phyloP scores from a whole-genome alignment of 2,797 vertebrate genomes.

The Coregonus suidteri region DNA sequence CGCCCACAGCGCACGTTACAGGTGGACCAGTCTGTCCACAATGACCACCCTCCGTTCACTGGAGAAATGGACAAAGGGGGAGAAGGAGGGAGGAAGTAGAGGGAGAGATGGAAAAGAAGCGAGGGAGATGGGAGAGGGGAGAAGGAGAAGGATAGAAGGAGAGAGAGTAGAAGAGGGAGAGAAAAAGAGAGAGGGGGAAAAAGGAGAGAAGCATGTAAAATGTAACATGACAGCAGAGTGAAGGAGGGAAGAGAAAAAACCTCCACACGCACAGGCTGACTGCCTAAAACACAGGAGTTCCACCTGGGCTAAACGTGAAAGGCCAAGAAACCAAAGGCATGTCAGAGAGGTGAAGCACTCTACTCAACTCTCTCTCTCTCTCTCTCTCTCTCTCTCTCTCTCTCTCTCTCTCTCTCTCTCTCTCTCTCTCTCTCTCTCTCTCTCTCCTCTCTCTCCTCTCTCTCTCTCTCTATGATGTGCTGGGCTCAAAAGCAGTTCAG shows the following conservation, averaged over 20 bases:
- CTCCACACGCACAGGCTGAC: not conserved
- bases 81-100: not conserved
- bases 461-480: not conserved
- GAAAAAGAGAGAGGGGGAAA: not conserved
- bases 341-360: not conserved
- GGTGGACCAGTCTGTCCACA: slow-evolving; percentile 93
- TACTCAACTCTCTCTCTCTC: not conserved
- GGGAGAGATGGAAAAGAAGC: not conserved
- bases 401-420: too few species aligned
- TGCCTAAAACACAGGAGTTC: not conserved
- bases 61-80: slow-evolving; percentile 18
- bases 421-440: not conserved
- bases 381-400: not conserved
- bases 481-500: not conserved
- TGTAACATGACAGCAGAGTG: not conserved
- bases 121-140: not conserved
- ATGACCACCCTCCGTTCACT: slow-evolving; percentile 98
- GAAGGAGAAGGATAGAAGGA: not conserved
- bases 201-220: not conserved
- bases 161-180: not conserved
- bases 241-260: not conserved
- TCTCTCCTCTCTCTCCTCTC: not conserved
- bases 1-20: slow-evolving; percentile 92
- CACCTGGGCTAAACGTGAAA: not conserved
- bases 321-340: not conserved